Evolutionary conservation across 2,888 invertebrate genomes (phyloP), one percentile per base, ranked within the genome.

Genomic region (Ophion obscuratus): DNA sequence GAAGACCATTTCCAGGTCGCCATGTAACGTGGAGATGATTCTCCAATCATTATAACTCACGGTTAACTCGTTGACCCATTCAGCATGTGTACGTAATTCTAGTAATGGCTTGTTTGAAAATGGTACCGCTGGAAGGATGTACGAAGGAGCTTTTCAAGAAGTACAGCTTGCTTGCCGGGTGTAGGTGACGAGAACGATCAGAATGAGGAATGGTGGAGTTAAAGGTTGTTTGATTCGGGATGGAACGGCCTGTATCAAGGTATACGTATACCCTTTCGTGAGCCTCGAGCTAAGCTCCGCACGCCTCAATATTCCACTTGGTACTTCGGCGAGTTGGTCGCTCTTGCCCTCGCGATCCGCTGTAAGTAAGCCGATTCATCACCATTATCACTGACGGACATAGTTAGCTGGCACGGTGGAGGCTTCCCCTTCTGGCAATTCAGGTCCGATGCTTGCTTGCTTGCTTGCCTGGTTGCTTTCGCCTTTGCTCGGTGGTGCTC

Each of bases 321-420:
- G 82, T 84, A 77, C 80, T 78, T 74, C 76, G 68, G 80, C 71
- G 73, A 70, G 40, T 64, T 57, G 68, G 14, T 77, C 36, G 47
- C 84, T 44, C 76, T 75, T 62, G 53, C 75, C 67, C 85, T 83
- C 74, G 82, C 81, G 76, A 82, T 77, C 71, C 83, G 74, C 74
- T 87, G 81, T 87, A 85, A 90, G 89, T 88, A 88, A 90, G 91
- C 89, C 92, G 89, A 92, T 92, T 92, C 91, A 92, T 92, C 92
- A 92, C 91, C 92, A 92, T 92, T 92, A 92, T 92, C 92, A 91
- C 90, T 90, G 90, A 90, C 91, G 89, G 89, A 90, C 87, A 88
- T 89, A 88, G 90, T 90, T 91, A 90, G 88, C 87, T 80, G 79
- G 89, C 88, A 89, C 88, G 88, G 88, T 87, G 88, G 87, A 85